phyloP scores from a whole-genome alignment of 2,888 invertebrate genomes.

The Spialia ferax region DNA sequence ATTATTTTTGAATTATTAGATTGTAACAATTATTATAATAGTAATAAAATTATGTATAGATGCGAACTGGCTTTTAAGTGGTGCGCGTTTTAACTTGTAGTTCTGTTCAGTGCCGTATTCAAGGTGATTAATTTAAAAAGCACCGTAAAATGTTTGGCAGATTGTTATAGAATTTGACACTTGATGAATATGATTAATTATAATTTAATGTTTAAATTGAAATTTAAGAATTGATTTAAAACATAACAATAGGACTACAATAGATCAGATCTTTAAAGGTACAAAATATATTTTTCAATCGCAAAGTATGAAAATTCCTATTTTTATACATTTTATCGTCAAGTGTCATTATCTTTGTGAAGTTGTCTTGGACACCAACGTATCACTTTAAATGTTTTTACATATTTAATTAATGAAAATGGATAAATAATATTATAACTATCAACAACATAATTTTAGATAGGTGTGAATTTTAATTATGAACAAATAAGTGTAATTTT shows the following conservation, averaged over 20 bases:
- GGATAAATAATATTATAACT: slow-evolving; percentile 26
- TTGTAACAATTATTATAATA: not conserved
- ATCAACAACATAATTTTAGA: slow-evolving; percentile 53
- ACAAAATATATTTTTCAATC: not conserved
- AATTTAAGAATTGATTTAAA: not conserved
- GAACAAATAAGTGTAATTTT: slow-evolving; percentile 69
- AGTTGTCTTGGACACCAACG: not conserved
- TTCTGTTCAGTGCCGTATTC: slow-evolving; percentile 5
- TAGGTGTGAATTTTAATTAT: slow-evolving; percentile 72
- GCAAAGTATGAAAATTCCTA: not conserved
- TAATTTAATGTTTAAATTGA: not conserved
- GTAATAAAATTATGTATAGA: slow-evolving; percentile 8
- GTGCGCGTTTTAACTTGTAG: not conserved
- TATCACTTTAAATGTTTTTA: not conserved
- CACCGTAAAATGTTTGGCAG: too few species aligned
- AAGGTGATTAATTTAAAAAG: not conserved
- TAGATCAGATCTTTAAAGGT: not conserved
- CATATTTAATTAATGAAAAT: not conserved
- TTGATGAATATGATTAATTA: not conserved
- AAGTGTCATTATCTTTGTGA: not conserved
- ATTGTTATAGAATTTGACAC: not conserved
- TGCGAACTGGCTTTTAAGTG: not conserved
- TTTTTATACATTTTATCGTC: not conserved
- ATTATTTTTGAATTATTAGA: slow-evolving; percentile 27
- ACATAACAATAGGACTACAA: not conserved